Evolutionary conservation across 2,888 invertebrate genomes (phyloP).

Genomic region (Hydrotaea diabolus): DNA sequence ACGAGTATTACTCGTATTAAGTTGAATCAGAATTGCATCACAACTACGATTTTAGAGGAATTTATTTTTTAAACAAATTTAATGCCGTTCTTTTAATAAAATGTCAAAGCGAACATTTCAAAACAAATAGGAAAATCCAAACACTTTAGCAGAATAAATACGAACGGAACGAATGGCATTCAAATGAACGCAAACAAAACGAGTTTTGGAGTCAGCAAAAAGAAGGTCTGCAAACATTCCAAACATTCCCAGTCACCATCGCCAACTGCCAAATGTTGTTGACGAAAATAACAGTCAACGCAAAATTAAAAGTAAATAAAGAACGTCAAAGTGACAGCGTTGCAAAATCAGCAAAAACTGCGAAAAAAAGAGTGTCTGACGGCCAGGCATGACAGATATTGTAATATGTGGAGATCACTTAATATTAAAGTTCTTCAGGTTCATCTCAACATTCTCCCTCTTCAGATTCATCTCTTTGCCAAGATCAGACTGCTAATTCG

Average conservation of each 20-base stretch:
- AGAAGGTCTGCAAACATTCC: slow-evolving; percentile 20
- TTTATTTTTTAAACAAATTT: too few relatives aligned
- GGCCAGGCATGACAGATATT: background rate
- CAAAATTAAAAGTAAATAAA: slow-evolving; percentile 40
- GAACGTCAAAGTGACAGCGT: slow-evolving; percentile 31
- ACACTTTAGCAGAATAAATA: background rate
- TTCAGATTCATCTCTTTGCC: too few relatives aligned
- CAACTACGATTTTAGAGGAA: too few relatives aligned
- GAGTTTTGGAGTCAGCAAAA: background rate
- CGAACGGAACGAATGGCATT: background rate
- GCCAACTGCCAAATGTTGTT: slow-evolving; percentile 27
- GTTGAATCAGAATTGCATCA: too few relatives aligned
- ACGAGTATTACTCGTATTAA: too few relatives aligned
- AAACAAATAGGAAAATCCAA: too few relatives aligned
- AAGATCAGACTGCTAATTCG: too few relatives aligned
- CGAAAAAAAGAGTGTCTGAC: background rate
- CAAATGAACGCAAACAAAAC: background rate
- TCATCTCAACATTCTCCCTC: too few relatives aligned
- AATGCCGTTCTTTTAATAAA: too few relatives aligned
- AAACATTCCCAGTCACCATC: slow-evolving; percentile 16
- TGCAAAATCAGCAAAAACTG: slow-evolving; percentile 26
- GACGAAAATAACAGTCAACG: slow-evolving; percentile 42
- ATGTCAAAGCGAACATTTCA: too few relatives aligned
- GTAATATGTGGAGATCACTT: too few relatives aligned
- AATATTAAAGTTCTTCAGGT: too few relatives aligned